Base-by-base conservation (phyloP, 1,140 invertebrate genomes). In the Leptopilina boulardi region DNA sequence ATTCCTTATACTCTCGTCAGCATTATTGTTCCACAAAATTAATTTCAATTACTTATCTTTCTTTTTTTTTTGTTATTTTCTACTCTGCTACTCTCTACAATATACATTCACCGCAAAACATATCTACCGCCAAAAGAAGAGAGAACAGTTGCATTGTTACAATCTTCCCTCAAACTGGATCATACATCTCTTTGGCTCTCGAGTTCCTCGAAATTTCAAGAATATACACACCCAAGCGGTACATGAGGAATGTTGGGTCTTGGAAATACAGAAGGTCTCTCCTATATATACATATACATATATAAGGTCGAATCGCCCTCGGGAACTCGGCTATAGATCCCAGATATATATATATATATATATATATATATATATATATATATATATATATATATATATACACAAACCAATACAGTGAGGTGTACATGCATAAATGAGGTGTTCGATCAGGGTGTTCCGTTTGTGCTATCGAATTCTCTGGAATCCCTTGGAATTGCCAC, bases 391-490 rank as follows among this genome's bases (percentile, higher is more conserved):
- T n/a, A n/a, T n/a, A n/a, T n/a, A n/a, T n/a, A n/a, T n/a, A n/a
- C n/a, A n/a, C n/a, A n/a, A n/a, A n/a, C 59, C 59, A 66, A 66
- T 23, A 30, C 59, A 51, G 47, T 26, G 21, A 26, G 59, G 59
- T 30, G 26, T 66, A 66, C 59, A 66, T 66, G 59, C 59, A 66
- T 66, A 66, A 66, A 66, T 30, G 59, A 66, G 59, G 21, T 66
- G 59, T 66, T 66, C 59, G 59, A 66, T 66, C 59, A 66, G 21
- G 59, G 59, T 66, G 23, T 66, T 66, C 59, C 59, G 59, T 66
- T 66, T 66, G 59, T 30, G 59, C 23, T 34, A 66, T 30, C 23
- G 59, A 66, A 66, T 66, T 66, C 59, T 21, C 9, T 13, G 26
- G 59, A 66, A 66, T 66, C 59, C 59, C 59, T 15, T 66, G 13